phyloP scores from a whole-genome alignment of 2,888 invertebrate genomes.

The Sympetrum striolatum region DNA sequence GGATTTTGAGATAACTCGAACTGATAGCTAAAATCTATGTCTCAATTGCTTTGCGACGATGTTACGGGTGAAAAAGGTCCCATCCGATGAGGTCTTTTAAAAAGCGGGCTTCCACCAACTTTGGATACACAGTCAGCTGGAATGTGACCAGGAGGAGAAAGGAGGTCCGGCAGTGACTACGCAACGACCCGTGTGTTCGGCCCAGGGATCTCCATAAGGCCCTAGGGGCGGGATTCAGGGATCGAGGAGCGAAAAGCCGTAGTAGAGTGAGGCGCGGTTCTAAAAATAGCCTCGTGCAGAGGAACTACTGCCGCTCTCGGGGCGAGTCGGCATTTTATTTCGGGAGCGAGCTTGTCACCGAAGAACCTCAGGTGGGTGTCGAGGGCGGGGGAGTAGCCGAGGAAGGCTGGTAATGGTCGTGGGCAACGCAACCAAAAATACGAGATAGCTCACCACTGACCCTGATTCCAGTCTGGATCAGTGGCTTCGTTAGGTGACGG shows the following conservation, averaged over 20 bases:
- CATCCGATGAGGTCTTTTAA: too few relatives aligned
- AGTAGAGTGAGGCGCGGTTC: neutral
- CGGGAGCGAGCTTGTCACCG: slow-evolving; percentile 23
- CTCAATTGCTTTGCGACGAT: too few relatives aligned
- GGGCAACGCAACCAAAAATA: neutral
- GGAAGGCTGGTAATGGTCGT: neutral
- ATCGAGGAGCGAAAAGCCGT: neutral
- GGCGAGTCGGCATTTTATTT: slow-evolving; percentile 15
- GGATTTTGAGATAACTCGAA: too few relatives aligned
- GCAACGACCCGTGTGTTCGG: neutral
- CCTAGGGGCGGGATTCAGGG: neutral
- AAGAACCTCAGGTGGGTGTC: neutral
- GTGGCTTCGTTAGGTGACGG: neutral
- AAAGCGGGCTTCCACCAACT: too few relatives aligned
- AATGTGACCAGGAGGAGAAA: neutral
- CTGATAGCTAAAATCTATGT: too few relatives aligned
- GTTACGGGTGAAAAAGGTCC: too few relatives aligned
- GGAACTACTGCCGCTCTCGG: neutral
- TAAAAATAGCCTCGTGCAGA: neutral
- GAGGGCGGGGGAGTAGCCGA: neutral
- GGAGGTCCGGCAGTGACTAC: neutral
- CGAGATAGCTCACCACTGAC: neutral
- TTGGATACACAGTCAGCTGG: neutral
- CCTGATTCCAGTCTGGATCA: neutral
- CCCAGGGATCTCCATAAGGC: neutral